Evolutionary conservation across 1,140 invertebrate species (phyloP), one percentile per base, ranked within the genome.

Genomic region (Ostrea edulis): DNA sequence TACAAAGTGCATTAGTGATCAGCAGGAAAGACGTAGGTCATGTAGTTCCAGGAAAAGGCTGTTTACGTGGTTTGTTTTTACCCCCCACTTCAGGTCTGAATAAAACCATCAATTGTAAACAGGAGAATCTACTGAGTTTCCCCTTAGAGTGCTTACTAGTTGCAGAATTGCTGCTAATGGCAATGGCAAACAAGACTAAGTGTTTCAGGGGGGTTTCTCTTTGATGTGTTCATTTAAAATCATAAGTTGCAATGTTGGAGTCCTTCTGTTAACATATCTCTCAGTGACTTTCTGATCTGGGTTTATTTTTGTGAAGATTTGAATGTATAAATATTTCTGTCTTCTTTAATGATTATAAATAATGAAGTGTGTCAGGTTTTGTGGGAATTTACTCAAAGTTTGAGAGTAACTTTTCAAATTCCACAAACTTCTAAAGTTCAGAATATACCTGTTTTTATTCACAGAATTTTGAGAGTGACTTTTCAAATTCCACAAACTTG

Each of bases 181-280:
- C 68, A 77, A 77, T 77, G 68, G 68, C 68, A 77, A 77, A 77
- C 68, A 77, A 77, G 29, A 77, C 68, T 77, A 77, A 77, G 68
- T 77, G 68, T 77, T 77, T 77, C 68, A 77, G 68, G 11, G 25
- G 68, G 68, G 25, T 29, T 25, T 29, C 68, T 77, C 68, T 77
- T 77, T 77, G 68, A 77, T 77, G 68, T 77, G 68, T 14, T 77
- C 68, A 77, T 77, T 77, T 29, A 12, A 77, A 77, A 77, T 77
- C 68, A 77, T 77, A 77, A 77, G 68, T 77, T 77, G 68, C 68
- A 77, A 77, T 77, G 68, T n/a, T 62, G 58, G 58, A 62, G 58
- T 62, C 11, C 68, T 77, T 25, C 29, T 77, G 68, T 77, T 77
- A 77, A 77, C 68, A 77, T 77, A 35, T 77, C 68, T 35, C 14